Conservation (phyloP, 1,140 invertebrate species). For the Drosophila eugracilis region DNA sequence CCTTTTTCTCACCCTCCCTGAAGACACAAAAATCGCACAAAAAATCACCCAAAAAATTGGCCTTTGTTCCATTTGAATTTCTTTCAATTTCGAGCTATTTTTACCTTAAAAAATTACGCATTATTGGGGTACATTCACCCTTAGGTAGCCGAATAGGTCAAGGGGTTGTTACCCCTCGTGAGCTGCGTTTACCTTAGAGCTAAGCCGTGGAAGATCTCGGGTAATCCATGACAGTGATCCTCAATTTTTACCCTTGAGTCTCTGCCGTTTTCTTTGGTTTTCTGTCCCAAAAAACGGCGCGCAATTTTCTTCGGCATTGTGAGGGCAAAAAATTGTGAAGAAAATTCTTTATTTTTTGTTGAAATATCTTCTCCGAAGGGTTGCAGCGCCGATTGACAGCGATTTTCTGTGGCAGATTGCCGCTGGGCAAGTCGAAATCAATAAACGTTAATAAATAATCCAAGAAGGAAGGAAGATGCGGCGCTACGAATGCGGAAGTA, state of each 20-base stretch:
- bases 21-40: conserved; percentile 50
- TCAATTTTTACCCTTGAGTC: conserved; percentile 82
- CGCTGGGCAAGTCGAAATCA: conserved; percentile 69
- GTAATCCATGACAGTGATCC: conserved; percentile 78
- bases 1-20: conserved; percentile 46
- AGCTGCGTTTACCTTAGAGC: conserved; percentile 55
- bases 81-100: conserved; percentile 51
- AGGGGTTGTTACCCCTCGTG: conserved; percentile 37
- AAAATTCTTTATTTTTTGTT: conserved; percentile 71
- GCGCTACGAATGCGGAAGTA: conserved; percentile 74
- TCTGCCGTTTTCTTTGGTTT: conserved; percentile 16
- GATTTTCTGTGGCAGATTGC: conserved; percentile 71
- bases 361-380: conserved; percentile 55
- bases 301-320: conserved; percentile 62
- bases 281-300: conserved; percentile 50
- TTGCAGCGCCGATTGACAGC: conserved; percentile 59
- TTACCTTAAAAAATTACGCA: conserved; percentile 78
- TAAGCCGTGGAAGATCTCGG: conserved; percentile 81
- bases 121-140: conserved; percentile 61
- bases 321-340: conserved; percentile 51
- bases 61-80: conserved; percentile 62
- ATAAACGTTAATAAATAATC: conserved; percentile 80
- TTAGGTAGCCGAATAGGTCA: conserved; percentile 30
- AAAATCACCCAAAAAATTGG: conserved; percentile 51
- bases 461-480: conserved; percentile 22